Conservation (phyloP, 2,888 invertebrate species). For the Drosophila peninsularis region DNA sequence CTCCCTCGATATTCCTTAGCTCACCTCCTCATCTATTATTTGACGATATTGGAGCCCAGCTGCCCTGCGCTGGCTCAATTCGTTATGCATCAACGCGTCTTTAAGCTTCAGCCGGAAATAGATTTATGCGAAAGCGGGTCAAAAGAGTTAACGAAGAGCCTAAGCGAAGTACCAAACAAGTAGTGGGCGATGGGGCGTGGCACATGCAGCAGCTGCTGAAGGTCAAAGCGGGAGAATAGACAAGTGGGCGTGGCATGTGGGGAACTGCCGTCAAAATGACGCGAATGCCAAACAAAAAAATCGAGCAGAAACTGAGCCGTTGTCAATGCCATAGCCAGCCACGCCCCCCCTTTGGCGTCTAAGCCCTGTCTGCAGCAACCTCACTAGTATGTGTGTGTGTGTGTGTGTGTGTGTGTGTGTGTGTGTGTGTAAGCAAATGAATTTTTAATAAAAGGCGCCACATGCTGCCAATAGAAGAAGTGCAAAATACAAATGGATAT, state of each 20-base stretch:
- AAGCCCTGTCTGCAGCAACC: conserved; percentile 11
- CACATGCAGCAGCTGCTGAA: conserved; percentile 52
- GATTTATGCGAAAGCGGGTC: conserved; percentile 47
- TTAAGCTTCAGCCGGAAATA: conserved; percentile 40
- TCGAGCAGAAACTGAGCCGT: conserved; percentile 4
- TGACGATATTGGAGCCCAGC: not conserved
- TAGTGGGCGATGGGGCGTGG: not conserved
- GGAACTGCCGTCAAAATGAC: not conserved
- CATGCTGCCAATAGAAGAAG: conserved; percentile 76
- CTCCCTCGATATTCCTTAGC: not conserved
- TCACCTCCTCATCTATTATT: not conserved
- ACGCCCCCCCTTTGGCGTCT: conserved; percentile 1
- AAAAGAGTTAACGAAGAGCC: conserved; percentile 40
- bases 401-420: conserved; percentile 7
- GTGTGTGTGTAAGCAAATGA: conserved; percentile 65
- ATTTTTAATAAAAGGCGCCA: conserved; percentile 81
- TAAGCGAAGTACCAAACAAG: not conserved
- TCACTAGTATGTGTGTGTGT: not conserved
- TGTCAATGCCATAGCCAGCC: conserved; percentile 9
- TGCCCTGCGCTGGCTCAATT: not conserved
- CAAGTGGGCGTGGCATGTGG: not conserved
- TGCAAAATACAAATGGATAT: conserved; percentile 66
- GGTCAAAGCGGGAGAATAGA: conserved; percentile 50
- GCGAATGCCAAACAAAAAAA: too few species aligned
- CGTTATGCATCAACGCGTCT: conserved; percentile 33